phyloP scores from a whole-genome alignment of 2,888 invertebrate species.

The Capitulum mitella region DNA sequence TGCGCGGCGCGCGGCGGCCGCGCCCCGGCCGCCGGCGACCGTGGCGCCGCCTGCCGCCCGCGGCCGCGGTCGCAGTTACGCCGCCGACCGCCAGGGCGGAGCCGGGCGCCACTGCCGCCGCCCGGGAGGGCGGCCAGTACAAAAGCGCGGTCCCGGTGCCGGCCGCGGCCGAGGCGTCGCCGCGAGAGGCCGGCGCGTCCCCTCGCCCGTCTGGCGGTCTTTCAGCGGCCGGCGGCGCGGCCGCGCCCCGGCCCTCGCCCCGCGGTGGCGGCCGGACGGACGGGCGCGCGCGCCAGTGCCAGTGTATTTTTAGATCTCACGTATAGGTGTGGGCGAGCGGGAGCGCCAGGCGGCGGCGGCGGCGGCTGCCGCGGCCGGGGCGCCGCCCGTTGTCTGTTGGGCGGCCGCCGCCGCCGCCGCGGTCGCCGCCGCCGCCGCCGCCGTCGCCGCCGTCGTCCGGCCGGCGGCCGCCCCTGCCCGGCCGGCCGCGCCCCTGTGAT shows the following conservation, averaged over 20 bases:
- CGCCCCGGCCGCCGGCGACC: background rate
- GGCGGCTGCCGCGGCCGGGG: too few species aligned
- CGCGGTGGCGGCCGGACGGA: background rate
- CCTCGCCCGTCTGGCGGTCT: background rate
- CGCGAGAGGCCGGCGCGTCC: too few species aligned
- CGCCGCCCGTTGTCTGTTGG: too few species aligned
- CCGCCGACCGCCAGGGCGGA: background rate
- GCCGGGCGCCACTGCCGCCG: too few species aligned
- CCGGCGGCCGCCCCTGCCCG: background rate
- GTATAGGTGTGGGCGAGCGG: background rate
- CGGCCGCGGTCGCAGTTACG: background rate
- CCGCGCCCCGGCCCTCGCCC: background rate
- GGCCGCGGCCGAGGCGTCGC: background rate
- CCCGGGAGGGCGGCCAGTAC: background rate
- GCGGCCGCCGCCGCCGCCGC: too few species aligned
- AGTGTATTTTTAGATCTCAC: conserved; percentile 21
- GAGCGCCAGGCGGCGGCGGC: too few species aligned
- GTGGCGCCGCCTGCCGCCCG: background rate
- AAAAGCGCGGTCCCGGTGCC: background rate
- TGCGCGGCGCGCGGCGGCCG: too few species aligned
- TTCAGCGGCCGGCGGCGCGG: background rate
- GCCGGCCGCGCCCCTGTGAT: conserved; percentile 37
- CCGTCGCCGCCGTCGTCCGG: conserved; percentile 37
- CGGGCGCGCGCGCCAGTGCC: background rate
- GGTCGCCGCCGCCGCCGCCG: background rate